Evolutionary conservation across 2,888 invertebrate genomes (phyloP), one percentile per base, ranked within the genome.

Genomic region (Lomographa bimaculata): DNA sequence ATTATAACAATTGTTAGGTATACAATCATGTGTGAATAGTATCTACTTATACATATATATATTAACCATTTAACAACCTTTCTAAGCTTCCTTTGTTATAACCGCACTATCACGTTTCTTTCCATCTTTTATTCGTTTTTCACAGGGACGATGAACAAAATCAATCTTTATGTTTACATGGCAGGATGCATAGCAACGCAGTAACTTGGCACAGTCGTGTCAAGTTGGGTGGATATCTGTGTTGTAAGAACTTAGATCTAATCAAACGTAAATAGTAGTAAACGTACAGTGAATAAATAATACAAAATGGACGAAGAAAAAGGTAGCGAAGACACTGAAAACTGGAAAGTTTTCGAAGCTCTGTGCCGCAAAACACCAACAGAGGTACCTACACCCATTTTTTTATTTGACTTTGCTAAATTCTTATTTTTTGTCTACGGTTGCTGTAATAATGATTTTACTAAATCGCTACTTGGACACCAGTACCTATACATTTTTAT

Each of bases 341-440:
- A 95, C 74, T 94, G 95, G 93, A 91, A 91, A 67, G 91, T 94
- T 49, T 95, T 92, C 71, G 93, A 95, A 79, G 90, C 92, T 2
- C 78, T 95, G 46, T 92, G 92, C 54, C 91, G 90, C 57, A 90
- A 91, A 66, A 85, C 82, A 52, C 83, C 86, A 6, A 80, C 79
- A 25, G 91, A 91, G 79, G 92, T 92, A 72, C 4, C 78, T 71
- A 19, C 20, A 34, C n/a, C n/a, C n/a, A n/a, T n/a, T n/a, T n/a
- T n/a, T n/a, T n/a, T n/a, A n/a, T n/a, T n/a, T n/a, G n/a, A n/a
- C n/a, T n/a, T n/a, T n/a, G n/a, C n/a, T n/a, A n/a, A n/a, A n/a
- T n/a, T n/a, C n/a, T n/a, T n/a, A n/a, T n/a, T n/a, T n/a, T n/a
- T n/a, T n/a, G n/a, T n/a, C n/a, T n/a, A n/a, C n/a, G n/a, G n/a